Evolutionary conservation across 1,140 invertebrate genomes (phyloP).

Genomic region (Akabosia matsudoensis): DNA sequence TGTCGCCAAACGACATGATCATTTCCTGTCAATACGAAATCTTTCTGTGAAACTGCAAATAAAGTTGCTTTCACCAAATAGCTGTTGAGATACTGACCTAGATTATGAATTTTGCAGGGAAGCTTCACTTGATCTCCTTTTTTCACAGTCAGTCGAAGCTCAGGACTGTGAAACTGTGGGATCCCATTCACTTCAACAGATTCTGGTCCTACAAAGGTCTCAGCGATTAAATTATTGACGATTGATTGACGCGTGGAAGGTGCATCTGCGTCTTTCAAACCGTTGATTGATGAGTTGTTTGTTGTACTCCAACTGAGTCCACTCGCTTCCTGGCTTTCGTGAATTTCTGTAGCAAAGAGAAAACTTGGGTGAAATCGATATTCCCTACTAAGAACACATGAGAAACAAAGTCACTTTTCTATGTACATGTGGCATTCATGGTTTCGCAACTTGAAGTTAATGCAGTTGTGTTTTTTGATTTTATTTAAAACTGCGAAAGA

Average conservation of each 20-base stretch:
- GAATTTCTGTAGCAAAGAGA: not conserved
- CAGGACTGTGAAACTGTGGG: constrained; percentile 39
- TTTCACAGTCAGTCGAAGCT: constrained; percentile 29
- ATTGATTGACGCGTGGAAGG: not conserved
- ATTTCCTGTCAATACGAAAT: constrained; percentile 24
- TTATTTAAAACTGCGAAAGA: no score
- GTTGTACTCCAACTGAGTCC: constrained; percentile 11
- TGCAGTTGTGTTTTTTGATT: no score
- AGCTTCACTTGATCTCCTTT: constrained; percentile 63
- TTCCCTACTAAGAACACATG: not conserved
- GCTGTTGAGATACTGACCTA: constrained; percentile 51
- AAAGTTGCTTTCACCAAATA: not conserved
- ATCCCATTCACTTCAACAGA: not conserved
- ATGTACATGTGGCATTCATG: not conserved
- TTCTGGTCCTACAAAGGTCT: not conserved
- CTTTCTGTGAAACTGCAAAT: not conserved
- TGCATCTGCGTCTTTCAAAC: not conserved
- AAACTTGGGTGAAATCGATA: not conserved
- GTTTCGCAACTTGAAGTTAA: no score
- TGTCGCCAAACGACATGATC: constrained; percentile 40
- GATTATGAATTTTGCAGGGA: constrained; percentile 65
- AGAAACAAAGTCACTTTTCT: not conserved
- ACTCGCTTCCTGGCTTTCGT: constrained; percentile 1
- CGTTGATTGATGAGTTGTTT: not conserved
- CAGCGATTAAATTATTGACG: not conserved